Evolutionary conservation across 2,113 vertebrate species (phyloP).

Genomic region (Actinemys pallida): DNA sequence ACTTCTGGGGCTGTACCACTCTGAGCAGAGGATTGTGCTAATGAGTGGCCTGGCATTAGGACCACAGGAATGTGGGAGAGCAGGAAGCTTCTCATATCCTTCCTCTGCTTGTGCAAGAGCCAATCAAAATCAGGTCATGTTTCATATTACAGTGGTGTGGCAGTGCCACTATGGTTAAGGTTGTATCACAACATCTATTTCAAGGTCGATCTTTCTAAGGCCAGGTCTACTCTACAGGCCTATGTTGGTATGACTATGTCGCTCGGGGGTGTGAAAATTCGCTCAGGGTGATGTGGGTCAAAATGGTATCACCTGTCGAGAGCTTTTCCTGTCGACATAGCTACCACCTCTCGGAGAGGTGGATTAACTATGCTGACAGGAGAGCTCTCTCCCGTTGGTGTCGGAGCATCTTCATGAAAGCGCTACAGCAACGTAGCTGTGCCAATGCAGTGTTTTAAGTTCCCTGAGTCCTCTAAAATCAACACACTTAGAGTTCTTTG

Average conservation of each 20-base stretch:
- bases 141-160: not conserved
- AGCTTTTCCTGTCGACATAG: not conserved
- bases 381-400: not conserved
- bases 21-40: not conserved
- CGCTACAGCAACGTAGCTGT: not conserved
- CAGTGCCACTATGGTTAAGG: not conserved
- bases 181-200: not conserved
- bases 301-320: no score
- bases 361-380: not conserved
- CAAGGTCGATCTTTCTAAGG: not conserved
- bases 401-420: not conserved
- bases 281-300: no score
- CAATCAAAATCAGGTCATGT: not conserved
- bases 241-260: not conserved
- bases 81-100: rapidly evolving
- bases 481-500: not conserved
- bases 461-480: not conserved
- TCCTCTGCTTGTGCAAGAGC: not conserved
- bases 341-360: not conserved
- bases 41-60: not conserved
- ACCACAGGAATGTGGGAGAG: not conserved
- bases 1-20: not conserved
- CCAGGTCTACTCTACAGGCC: not conserved
- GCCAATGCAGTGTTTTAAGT: not conserved
- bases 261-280: not conserved